A percentile compares a stretch with the other conserved stretches of the same genome.
phyloP scores from a whole-genome alignment of 1,140 invertebrate genomes.

The Drosophila guanche region DNA sequence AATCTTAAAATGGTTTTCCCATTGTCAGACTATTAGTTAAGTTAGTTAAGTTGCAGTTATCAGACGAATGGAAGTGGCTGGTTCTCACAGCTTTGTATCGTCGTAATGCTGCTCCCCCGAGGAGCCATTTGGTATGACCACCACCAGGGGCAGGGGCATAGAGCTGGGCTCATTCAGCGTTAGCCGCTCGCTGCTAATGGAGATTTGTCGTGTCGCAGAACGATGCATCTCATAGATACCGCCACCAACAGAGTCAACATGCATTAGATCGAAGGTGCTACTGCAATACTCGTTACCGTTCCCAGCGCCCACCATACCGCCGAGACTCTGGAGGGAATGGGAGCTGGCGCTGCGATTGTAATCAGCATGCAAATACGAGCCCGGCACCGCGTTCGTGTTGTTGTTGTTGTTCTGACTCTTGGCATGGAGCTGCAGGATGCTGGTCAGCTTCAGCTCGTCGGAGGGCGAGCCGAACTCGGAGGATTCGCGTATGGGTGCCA shows the following conservation, averaged over 20 bases:
- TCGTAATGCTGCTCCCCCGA: conserved; percentile 58
- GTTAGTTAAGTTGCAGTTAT: background rate
- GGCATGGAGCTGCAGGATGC: conserved; percentile 51
- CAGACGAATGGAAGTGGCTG: background rate
- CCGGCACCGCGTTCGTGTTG: conserved; percentile 10
- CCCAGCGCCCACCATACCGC: conserved; percentile 44
- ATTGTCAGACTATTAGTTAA: conserved; percentile 37
- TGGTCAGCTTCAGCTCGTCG: conserved; percentile 66
- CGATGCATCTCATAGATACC: conserved; percentile 35
- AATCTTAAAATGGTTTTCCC: conserved; percentile 19
- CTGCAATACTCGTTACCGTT: conserved; percentile 62
- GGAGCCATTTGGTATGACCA: conserved; percentile 74
- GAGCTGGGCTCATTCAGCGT: conserved; percentile 52
- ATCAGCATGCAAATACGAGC: conserved; percentile 58
- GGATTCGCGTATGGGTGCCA: conserved; percentile 82
- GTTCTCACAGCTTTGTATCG: conserved; percentile 75
- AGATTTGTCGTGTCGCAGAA: conserved; percentile 47
- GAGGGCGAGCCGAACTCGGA: conserved; percentile 83
- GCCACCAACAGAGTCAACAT: conserved; percentile 43
- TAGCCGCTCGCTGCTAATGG: conserved; percentile 60
- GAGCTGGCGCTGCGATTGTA: conserved; percentile 77
- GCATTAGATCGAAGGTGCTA: conserved; percentile 59
- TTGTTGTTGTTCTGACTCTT: conserved; percentile 46
- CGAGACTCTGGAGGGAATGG: conserved; percentile 73
- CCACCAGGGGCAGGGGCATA: conserved; percentile 68